phyloP scores from a whole-genome alignment of 2,113 vertebrate genomes.

The Theristicus caerulescens region DNA sequence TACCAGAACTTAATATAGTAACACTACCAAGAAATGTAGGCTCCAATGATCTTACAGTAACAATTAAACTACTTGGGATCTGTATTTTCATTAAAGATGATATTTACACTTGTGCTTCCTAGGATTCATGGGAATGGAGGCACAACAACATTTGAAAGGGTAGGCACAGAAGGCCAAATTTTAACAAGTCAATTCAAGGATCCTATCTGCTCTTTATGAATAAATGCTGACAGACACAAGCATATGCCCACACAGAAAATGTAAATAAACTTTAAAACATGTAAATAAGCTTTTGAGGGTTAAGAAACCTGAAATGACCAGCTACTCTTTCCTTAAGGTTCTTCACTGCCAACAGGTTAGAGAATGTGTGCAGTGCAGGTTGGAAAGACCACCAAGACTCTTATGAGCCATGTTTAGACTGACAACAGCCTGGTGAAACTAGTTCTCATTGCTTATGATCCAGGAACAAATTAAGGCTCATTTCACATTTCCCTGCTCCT shows the following conservation, averaged over 20 bases:
- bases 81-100: not conserved
- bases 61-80: not conserved
- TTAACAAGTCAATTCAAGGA: not conserved
- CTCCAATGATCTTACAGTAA: not conserved
- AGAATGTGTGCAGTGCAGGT: not conserved
- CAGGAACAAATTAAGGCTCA: not conserved
- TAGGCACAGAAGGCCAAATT: not conserved
- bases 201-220: not conserved
- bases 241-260: not conserved
- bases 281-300: not conserved
- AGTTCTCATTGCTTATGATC: not conserved
- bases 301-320: not conserved
- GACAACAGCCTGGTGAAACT: not conserved
- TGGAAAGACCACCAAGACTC: not conserved
- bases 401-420: not conserved
- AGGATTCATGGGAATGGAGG: not conserved
- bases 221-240: not conserved
- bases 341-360: not conserved
- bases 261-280: not conserved
- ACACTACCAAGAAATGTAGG: not conserved
- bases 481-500: not conserved
- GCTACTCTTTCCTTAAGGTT: not conserved
- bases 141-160: not conserved
- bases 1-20: constrained; percentile 23
- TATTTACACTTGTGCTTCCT: constrained; percentile 12